Evolutionary conservation across 2,113 vertebrate genomes (phyloP).

Genomic region (Aspiorhynchus laticeps): DNA sequence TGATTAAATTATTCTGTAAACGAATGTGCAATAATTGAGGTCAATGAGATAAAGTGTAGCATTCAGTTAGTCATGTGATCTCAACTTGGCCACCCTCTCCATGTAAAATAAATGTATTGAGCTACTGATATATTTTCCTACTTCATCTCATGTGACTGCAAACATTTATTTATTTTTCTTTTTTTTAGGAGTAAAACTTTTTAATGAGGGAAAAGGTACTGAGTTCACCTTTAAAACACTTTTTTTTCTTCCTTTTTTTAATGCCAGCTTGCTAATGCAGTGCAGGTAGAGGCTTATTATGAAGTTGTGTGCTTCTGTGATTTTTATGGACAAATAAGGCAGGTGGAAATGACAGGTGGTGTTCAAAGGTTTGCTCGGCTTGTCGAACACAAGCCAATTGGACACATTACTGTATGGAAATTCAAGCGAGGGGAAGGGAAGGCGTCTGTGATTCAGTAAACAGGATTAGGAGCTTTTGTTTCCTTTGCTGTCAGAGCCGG

Average conservation of each 20-base stretch:
- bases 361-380: constrained; percentile 20
- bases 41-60: neutral
- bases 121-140: neutral
- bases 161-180: neutral
- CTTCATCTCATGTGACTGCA: neutral
- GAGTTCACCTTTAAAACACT: constrained; percentile 2
- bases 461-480: constrained; percentile 64
- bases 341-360: constrained; percentile 45
- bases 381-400: constrained; percentile 42
- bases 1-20: neutral
- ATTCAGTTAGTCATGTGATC: neutral
- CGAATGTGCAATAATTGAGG: neutral
- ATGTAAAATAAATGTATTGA: neutral
- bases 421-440: constrained; percentile 49
- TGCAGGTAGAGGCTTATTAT: constrained; percentile 7
- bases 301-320: neutral
- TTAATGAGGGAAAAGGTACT: constrained; percentile 14
- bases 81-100: neutral
- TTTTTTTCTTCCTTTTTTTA: neutral
- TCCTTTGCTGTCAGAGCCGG: constrained; percentile 58
- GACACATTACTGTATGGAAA: constrained; percentile 59
- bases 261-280: neutral
- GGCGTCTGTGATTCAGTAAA: constrained; percentile 54
- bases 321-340: constrained; percentile 25
- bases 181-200: neutral